These are phyloP conservation scores for Cirrhinus molitorella DNA, from an alignment of 2,797 vertebrate genomes.

Conservation along the genomic window DNA sequence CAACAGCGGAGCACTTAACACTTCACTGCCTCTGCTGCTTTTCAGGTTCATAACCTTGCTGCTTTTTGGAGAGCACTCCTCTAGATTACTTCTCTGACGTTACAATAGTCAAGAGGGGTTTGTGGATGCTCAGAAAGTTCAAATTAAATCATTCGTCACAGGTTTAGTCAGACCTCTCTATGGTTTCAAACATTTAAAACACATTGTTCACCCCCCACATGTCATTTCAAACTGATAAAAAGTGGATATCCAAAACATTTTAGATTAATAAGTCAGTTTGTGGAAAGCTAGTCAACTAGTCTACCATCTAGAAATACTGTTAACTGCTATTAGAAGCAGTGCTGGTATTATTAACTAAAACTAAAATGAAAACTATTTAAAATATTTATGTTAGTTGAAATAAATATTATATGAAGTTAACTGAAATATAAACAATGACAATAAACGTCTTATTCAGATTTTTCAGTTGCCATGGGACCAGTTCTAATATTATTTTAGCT, in stretches of 20 bases:
- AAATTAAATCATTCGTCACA: background rate
- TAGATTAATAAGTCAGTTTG: background rate
- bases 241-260: too few species aligned
- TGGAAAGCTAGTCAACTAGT: background rate
- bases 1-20: conserved; percentile 16
- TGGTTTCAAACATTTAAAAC: background rate
- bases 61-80: conserved; percentile 15
- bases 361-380: background rate
- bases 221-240: too few species aligned
- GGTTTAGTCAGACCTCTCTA: background rate
- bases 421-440: background rate
- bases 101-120: background rate
- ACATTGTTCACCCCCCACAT: too few species aligned
- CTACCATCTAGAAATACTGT: background rate
- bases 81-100: background rate
- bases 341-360: background rate
- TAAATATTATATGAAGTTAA: background rate
- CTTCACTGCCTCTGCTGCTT: conserved; percentile 7
- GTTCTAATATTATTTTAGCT: background rate
- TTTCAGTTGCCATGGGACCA: background rate
- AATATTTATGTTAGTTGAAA: background rate
- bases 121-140: background rate
- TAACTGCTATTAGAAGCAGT: background rate
- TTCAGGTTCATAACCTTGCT: conserved; percentile 13
- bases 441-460: background rate